Evolutionary conservation across 2,797 vertebrate species (phyloP).

Genomic region (Helicolenus hilgendorfi): DNA sequence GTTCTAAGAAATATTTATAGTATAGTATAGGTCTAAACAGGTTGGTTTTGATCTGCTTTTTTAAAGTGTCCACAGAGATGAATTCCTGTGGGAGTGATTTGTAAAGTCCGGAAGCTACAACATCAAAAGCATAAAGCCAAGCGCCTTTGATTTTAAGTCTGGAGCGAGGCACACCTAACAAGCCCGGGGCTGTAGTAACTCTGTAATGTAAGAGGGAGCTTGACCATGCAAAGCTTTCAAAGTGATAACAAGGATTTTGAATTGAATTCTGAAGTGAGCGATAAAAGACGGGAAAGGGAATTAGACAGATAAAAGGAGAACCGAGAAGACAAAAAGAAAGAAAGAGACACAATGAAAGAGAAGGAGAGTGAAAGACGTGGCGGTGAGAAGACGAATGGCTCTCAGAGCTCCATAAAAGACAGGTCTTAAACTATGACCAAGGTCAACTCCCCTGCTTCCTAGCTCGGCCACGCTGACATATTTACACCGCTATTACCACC

Average conservation of each 20-base stretch:
- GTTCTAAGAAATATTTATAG: background rate
- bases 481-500: slow-evolving; percentile 68
- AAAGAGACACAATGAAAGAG: slow-evolving; percentile 19
- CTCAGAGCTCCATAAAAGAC: slow-evolving; percentile 75
- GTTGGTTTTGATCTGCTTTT: background rate
- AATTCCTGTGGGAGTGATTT: slow-evolving; percentile 26
- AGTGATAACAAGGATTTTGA: slow-evolving; percentile 51
- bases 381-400: slow-evolving; percentile 63
- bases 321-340: background rate
- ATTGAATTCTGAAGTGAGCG: slow-evolving; percentile 46
- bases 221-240: slow-evolving; percentile 57
- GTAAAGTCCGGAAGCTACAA: slow-evolving; percentile 17
- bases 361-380: slow-evolving; percentile 5
- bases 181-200: slow-evolving; percentile 33
- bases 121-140: slow-evolving; percentile 51
- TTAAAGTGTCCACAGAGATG: background rate
- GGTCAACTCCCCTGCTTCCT: slow-evolving; percentile 73
- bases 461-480: slow-evolving; percentile 63
- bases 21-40: background rate
- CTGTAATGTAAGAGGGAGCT: slow-evolving; percentile 44
- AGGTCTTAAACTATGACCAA: slow-evolving; percentile 87
- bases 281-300: slow-evolving; percentile 34
- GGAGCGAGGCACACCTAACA: slow-evolving; percentile 36
- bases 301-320: slow-evolving; percentile 40
- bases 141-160: slow-evolving; percentile 43